Base-by-base conservation (phyloP, 2,113 vertebrate genomes). In the Malaclemys terrapin region DNA sequence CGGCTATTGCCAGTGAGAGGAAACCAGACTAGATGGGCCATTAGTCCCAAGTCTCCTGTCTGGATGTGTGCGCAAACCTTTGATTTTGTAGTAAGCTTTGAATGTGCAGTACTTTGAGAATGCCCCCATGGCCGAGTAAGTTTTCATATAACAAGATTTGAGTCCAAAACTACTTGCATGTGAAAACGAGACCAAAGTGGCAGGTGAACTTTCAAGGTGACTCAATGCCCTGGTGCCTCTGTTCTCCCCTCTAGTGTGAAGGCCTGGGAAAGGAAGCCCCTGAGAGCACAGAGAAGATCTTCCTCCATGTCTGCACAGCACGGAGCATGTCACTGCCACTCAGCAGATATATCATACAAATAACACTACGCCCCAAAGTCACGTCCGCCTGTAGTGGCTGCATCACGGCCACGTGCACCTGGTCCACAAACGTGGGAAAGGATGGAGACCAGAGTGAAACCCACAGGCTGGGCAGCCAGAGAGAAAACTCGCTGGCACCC, bases 381-480 rank as follows among this genome's bases (percentile, higher is more conserved):
- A 35, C 62, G 4, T n/a, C 62, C 13, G 8, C 65, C 65, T 62
- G 62, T 31, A 65, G 19, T 10, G 47, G 2, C 35, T 5, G 20
- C 2, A 11, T 29, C 25, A 59, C 81, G 42, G 10, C 72, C 22
- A 16, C 22, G 31, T 80, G 80, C 29, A 19, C 2, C 65, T 38
- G 29, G 10, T 47, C 79, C 31, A 57, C 50, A 25, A 56, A 24
- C 2, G 8, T n/a, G 35, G 45, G 76, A 16, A 65, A 12, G 29
- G 47, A 22, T n/a, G 27, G 24, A 14, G 53, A 25, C 20, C 54
- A 56, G 54, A 56, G 59, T 69, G 65, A 3, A 3, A 50, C 42
- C 1, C 1, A 2, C 2, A 3, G 5, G 10, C 17, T 9, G 7
- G 35, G 49, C 24, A 17, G 2, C 16, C 22, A 19, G 2, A 14